These are phyloP conservation scores for Cylloceria caligata DNA, from an alignment of 2,888 invertebrate genomes.

Conservation along the genomic window DNA sequence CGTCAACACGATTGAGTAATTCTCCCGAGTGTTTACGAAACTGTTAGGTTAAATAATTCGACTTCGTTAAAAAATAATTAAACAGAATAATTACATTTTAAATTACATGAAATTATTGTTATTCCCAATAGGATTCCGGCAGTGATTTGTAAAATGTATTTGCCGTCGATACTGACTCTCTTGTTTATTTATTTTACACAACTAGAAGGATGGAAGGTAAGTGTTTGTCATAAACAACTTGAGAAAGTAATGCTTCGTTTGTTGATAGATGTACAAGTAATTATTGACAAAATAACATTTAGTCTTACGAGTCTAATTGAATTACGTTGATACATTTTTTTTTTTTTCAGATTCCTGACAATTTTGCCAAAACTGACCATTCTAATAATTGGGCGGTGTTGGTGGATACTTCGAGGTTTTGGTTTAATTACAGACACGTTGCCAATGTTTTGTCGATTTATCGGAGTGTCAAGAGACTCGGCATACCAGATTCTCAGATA, in stretches of 20 bases:
- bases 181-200: constrained; percentile 5
- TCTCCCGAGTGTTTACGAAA: neutral
- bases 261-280: neutral
- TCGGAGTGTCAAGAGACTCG: constrained; percentile 98
- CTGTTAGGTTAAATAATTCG: constrained; percentile 24
- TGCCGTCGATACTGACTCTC: neutral
- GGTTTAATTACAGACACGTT: constrained; percentile 99
- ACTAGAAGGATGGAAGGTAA: constrained; percentile 48
- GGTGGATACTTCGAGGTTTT: constrained; percentile 99
- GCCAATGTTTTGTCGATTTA: constrained; percentile 99
- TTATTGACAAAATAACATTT: no score
- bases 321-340: no score
- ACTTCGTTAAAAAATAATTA: neutral
- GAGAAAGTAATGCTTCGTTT: no score
- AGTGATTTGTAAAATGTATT: constrained; percentile 28
- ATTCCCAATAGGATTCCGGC: neutral
- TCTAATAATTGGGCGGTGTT: constrained; percentile 99
- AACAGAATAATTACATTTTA: neutral
- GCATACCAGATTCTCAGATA: constrained; percentile 99
- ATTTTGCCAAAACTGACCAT: constrained; percentile 90
- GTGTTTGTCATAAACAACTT: constrained; percentile 11
- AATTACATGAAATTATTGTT: neutral
- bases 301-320: no score
- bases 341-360: constrained; percentile 84
- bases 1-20: neutral